Evolutionary conservation across 2,888 invertebrate genomes (phyloP), one percentile per base, ranked within the genome.

Genomic region (Molorchus minor): DNA sequence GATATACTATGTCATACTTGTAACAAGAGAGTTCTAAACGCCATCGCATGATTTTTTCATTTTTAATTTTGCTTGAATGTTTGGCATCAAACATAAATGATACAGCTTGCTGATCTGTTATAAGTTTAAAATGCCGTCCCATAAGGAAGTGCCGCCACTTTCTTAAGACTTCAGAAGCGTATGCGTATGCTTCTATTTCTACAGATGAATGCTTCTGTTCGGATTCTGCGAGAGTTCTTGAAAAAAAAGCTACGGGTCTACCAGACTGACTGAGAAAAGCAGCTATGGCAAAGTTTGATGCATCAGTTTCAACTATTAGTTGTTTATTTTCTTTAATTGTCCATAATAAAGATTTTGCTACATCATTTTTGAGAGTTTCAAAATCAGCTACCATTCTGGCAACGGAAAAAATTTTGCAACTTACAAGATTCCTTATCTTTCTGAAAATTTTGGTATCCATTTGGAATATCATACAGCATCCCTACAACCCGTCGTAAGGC

Each of bases 231-330:
- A 40, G 40, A 19, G 51, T 15, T 7, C 40, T 40, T 19, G 51
- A 49, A 36, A 49, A 49, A 16, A 49, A 49, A 13, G 49, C 49
- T 13, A 49, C 49, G 8, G 49, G 49, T 4, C 36, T 10, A 35
- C 16, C 36, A 13, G 16, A n/a, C 38, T 49, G 49, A 38, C 10
- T 19, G 3, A 49, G 13, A 5, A 5, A 30, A 30, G 36, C 46
- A 7, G 15, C 46, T 13, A 38, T 46, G 4, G 46, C 46, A 36
- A n/a, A 49, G 15, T 49, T 36, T 7, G 15, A 49, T 3, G 49
- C 49, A 36, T 49, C 49, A 3, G 49, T 40, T 38, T 49, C 7
- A n/a, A 49, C 49, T 15, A 35, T 49, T 17, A 49, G 20, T 38
- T 8, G 35, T 38, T 15, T 16, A n/a, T 41, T 35, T 15, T 49